Percentiles rank a stretch among this genome's conserved stretches.
Evolutionary conservation across 2,113 vertebrate species (phyloP).

Genomic region (Engraulis encrasicolus): DNA sequence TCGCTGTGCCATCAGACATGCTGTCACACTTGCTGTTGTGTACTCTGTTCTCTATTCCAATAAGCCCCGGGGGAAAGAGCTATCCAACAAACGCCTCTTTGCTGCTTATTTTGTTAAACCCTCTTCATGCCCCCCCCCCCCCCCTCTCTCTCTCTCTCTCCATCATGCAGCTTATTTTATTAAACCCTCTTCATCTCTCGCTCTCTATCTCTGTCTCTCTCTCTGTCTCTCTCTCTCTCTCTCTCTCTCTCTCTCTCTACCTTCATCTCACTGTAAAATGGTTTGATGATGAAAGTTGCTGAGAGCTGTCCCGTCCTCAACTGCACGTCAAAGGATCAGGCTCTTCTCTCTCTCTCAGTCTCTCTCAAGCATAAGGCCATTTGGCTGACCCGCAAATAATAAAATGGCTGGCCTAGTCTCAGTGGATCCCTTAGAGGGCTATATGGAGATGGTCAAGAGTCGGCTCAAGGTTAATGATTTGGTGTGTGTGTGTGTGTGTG

Average conservation of each 20-base stretch:
- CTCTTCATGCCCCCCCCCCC: too few relatives aligned
- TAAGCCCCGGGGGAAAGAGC: not conserved
- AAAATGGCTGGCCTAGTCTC: too few relatives aligned
- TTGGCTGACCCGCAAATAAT: too few relatives aligned
- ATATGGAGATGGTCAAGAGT: too few relatives aligned
- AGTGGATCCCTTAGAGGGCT: too few relatives aligned
- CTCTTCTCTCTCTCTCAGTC: too few relatives aligned
- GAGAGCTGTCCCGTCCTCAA: conserved; percentile 87
- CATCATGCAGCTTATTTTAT: too few relatives aligned
- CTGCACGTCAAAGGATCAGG: conserved; percentile 83
- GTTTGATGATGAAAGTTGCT: conserved; percentile 84
- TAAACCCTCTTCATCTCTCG: conserved; percentile 10
- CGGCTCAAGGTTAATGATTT: too few relatives aligned
- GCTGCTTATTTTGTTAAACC: not conserved
- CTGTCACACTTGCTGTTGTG: conserved; percentile 6
- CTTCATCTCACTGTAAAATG: conserved; percentile 77
- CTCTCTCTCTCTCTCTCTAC: not conserved
- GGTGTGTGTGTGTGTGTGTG: too few relatives aligned
- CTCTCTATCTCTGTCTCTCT: not conserved
- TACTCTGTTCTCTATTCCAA: not conserved
- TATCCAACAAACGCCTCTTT: not conserved
- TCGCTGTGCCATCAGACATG: not conserved
- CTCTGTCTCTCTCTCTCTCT: not conserved
- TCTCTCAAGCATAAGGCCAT: too few relatives aligned
- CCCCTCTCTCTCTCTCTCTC: too few relatives aligned